These are phyloP conservation scores for Drosophila colorata DNA, from an alignment of 2,888 invertebrate species.

Conservation along the genomic window DNA sequence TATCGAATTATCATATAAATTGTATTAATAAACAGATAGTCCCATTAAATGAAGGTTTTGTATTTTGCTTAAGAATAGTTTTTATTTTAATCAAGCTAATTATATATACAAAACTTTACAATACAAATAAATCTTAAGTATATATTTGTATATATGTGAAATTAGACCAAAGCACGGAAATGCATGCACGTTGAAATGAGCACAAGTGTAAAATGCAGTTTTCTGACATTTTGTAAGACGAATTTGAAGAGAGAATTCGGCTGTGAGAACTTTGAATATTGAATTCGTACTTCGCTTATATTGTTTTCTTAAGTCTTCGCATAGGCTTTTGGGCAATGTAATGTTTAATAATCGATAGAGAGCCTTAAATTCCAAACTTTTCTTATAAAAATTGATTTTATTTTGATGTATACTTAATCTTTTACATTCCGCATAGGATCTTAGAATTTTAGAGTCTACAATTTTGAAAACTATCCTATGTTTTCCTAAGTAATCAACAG, in stretches of 20 bases:
- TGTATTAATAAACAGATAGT: neutral
- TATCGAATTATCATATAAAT: too few species aligned
- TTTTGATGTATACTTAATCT: neutral
- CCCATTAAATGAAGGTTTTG: neutral
- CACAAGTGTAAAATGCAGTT: constrained; percentile 14
- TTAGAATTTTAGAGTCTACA: neutral
- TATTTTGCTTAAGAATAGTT: constrained; percentile 28
- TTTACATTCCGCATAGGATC: neutral
- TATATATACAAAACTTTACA: constrained; percentile 46
- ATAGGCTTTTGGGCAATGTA: neutral
- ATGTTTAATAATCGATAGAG: neutral
- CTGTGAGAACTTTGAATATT: constrained; percentile 2
- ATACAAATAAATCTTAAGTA: constrained; percentile 20
- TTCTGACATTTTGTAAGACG: neutral
- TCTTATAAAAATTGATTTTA: neutral
- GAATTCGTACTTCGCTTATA: neutral
- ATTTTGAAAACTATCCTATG: neutral
- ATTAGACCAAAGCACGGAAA: constrained; percentile 17
- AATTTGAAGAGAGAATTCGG: neutral
- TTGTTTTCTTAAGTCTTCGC: neutral
- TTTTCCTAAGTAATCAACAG: too few species aligned
- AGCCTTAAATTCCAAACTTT: neutral
- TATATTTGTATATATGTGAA: constrained; percentile 14
- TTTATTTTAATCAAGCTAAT: constrained; percentile 39
- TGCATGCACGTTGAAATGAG: constrained; percentile 19